Evolutionary conservation across 2,797 vertebrate species (phyloP).

Genomic region (Microctenopoma stevenorrisi): DNA sequence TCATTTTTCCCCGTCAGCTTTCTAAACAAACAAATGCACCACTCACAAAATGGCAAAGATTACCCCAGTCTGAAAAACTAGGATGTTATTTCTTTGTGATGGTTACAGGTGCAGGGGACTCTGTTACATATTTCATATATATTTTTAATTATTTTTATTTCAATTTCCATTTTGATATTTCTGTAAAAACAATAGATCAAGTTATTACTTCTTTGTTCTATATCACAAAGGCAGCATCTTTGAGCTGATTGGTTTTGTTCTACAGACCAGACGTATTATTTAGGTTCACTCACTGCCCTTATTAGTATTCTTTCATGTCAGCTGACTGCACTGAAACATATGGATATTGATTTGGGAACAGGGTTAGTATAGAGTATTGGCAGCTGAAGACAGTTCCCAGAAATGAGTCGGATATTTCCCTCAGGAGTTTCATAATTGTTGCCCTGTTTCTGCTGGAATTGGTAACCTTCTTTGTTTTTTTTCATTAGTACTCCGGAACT

Average conservation of each 20-base stretch:
- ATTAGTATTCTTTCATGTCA: no score
- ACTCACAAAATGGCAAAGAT: conserved; percentile 31
- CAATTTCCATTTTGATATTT: not conserved
- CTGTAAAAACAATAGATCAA: not conserved
- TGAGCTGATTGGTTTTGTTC: not conserved
- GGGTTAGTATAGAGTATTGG: not conserved
- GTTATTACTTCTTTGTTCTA: no score
- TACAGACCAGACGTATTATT: not conserved
- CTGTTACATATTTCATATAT: not conserved
- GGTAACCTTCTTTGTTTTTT: no score
- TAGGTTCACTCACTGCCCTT: not conserved
- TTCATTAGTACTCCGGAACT: no score
- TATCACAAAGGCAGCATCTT: not conserved
- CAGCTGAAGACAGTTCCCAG: not conserved
- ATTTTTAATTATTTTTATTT: not conserved
- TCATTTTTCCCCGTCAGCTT: conserved; percentile 20
- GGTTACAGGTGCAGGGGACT: conserved; percentile 11
- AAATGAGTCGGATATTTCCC: no score
- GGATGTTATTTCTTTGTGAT: conserved; percentile 2
- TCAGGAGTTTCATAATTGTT: not conserved
- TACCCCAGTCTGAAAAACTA: not conserved
- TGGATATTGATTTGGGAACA: no score
- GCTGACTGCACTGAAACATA: not conserved
- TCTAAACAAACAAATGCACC: conserved; percentile 13
- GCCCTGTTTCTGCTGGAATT: no score